These are phyloP conservation scores for Eidolon dupreanum DNA, from an alignment of 2,797 vertebrate genomes.

Conservation along the genomic window DNA sequence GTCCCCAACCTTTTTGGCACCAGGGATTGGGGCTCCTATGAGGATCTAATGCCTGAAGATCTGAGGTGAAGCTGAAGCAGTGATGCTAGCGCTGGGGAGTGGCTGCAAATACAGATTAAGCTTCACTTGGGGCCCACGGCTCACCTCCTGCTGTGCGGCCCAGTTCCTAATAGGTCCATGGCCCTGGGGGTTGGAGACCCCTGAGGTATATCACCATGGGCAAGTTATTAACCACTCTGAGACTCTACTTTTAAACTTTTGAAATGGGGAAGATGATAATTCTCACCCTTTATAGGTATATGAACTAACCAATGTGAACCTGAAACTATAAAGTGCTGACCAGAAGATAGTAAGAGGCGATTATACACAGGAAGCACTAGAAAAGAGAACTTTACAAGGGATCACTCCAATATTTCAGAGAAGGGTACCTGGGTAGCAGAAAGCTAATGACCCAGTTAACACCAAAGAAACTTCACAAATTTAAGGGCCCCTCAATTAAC, in stretches of 20 bases:
- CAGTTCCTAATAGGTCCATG: no score
- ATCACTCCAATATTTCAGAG: background rate
- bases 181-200: no score
- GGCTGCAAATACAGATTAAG: no score
- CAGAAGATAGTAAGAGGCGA: background rate
- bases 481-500: background rate
- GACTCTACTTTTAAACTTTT: background rate
- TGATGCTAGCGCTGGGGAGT: no score
- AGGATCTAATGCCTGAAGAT: no score
- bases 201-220: background rate
- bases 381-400: background rate
- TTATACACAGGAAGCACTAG: background rate
- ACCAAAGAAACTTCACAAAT: background rate
- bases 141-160: no score
- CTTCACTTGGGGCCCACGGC: no score
- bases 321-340: background rate
- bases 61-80: no score
- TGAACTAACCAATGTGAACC: background rate
- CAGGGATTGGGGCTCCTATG: no score
- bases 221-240: background rate
- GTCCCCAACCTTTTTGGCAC: no score
- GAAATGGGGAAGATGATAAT: background rate
- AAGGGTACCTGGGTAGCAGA: background rate
- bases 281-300: background rate
- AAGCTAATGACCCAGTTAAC: background rate